Evolutionary conservation across 2,113 vertebrate species (phyloP).

Genomic region (Calcarius ornatus): DNA sequence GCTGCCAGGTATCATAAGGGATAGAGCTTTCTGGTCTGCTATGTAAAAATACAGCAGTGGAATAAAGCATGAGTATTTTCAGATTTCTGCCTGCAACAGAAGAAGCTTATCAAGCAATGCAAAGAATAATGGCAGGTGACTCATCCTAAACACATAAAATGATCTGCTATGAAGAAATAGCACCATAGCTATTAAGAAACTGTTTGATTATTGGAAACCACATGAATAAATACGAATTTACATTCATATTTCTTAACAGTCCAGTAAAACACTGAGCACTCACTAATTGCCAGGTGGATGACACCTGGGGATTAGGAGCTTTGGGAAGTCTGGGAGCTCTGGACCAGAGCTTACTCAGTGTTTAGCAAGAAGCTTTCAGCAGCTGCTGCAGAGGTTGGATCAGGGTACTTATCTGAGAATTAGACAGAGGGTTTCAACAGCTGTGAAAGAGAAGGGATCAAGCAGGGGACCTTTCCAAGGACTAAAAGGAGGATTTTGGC

Average conservation of each 20-base stretch:
- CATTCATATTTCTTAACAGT: not conserved
- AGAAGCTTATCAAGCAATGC: not conserved
- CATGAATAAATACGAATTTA: not conserved
- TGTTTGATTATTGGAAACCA: not conserved
- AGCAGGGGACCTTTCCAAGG: conserved; percentile 31
- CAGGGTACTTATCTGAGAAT: conserved; percentile 54
- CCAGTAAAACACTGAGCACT: not conserved
- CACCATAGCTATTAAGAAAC: not conserved
- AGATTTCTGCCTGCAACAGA: not conserved
- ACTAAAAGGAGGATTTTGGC: conserved; percentile 41
- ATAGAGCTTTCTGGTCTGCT: conserved; percentile 44
- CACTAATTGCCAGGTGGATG: conserved; percentile 48
- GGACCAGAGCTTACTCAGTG: not conserved
- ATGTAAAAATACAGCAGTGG: conserved; percentile 22
- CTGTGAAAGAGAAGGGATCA: conserved; percentile 48
- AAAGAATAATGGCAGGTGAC: not conserved
- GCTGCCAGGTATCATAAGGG: conserved; percentile 50
- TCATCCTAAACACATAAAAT: not conserved
- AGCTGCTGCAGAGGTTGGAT: conserved; percentile 41
- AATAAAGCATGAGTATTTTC: not conserved
- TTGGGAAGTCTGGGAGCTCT: not conserved
- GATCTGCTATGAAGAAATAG: not conserved
- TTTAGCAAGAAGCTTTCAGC: conserved; percentile 37
- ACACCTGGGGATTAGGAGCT: conserved; percentile 40
- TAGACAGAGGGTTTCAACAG: conserved; percentile 37